phyloP scores from a whole-genome alignment of 2,797 vertebrate genomes.

The Manis javanica region DNA sequence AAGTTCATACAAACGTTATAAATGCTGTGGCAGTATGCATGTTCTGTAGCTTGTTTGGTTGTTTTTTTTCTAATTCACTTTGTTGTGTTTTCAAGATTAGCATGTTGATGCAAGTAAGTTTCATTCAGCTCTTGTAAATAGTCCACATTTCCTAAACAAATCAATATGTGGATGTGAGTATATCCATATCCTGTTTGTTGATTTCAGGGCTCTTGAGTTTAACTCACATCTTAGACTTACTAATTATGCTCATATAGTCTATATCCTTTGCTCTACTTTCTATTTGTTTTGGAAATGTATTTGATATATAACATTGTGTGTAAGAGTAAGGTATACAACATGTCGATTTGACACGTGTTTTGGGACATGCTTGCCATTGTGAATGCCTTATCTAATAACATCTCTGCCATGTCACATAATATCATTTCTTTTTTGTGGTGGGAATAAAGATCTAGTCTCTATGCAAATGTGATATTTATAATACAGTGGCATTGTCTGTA shows the following conservation, averaged over 20 bases:
- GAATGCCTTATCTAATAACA: not conserved
- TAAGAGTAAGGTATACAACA: not conserved
- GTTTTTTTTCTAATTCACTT: not conserved
- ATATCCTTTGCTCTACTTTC: slow-evolving; percentile 11
- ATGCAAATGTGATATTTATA: not conserved
- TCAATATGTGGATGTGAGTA: not conserved
- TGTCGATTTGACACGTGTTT: not conserved
- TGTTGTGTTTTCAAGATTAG: not conserved
- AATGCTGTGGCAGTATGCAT: not conserved
- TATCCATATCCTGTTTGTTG: not conserved
- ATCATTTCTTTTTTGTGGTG: not conserved
- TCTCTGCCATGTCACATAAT: not conserved
- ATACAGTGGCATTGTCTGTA: not conserved
- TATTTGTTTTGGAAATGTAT: not conserved
- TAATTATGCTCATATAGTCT: not conserved
- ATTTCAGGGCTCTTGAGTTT: slow-evolving; percentile 13
- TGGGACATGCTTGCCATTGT: not conserved
- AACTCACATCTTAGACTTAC: not conserved
- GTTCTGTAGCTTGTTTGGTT: not conserved
- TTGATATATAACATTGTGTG: not conserved
- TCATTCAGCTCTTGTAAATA: not conserved
- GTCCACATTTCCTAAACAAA: slow-evolving; percentile 19
- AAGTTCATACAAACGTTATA: not conserved
- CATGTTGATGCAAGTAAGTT: not conserved
- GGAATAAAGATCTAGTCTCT: not conserved